phyloP scores from a whole-genome alignment of 2,113 vertebrate genomes.

The Hippocampus comes region DNA sequence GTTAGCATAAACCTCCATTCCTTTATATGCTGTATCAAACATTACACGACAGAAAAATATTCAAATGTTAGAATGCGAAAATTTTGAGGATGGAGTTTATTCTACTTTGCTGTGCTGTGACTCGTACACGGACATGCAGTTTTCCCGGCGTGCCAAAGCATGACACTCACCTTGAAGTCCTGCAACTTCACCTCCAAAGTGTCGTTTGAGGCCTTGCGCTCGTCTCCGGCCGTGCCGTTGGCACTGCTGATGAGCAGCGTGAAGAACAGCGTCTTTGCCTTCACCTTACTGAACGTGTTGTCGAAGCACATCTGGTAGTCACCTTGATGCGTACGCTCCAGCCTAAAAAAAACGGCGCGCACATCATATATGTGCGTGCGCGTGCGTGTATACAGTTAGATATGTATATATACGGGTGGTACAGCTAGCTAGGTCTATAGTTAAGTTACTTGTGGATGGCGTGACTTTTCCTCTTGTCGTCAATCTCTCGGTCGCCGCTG shows the following conservation, averaged over 20 bases:
- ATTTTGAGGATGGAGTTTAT: too few relatives aligned
- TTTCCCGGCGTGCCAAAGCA: too few relatives aligned
- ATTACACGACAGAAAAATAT: too few relatives aligned
- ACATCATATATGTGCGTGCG: too few relatives aligned
- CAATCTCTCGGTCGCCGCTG: conserved; percentile 70
- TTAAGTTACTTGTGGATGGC: conserved; percentile 77
- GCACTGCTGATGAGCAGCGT: conserved; percentile 76
- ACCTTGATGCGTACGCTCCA: conserved; percentile 78
- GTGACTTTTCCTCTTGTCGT: conserved; percentile 78
- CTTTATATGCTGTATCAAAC: too few relatives aligned
- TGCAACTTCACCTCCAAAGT: conserved; percentile 70
- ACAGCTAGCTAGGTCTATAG: too few relatives aligned
- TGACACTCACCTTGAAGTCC: conserved; percentile 58
- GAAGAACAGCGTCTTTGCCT: conserved; percentile 85
- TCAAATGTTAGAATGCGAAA: too few relatives aligned
- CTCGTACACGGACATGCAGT: too few relatives aligned
- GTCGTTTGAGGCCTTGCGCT: conserved; percentile 70
- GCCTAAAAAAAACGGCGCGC: conserved; percentile 51
- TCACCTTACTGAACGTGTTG: conserved; percentile 85
- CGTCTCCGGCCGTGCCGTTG: conserved; percentile 20
- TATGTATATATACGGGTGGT: too few relatives aligned
- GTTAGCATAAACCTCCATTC: too few relatives aligned
- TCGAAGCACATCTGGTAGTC: conserved; percentile 91
- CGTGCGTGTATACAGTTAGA: not conserved
- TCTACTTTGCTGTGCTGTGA: too few relatives aligned